These are phyloP conservation scores for Drosophila helvetica DNA, from an alignment of 2,888 invertebrate genomes.

Conservation along the genomic window DNA sequence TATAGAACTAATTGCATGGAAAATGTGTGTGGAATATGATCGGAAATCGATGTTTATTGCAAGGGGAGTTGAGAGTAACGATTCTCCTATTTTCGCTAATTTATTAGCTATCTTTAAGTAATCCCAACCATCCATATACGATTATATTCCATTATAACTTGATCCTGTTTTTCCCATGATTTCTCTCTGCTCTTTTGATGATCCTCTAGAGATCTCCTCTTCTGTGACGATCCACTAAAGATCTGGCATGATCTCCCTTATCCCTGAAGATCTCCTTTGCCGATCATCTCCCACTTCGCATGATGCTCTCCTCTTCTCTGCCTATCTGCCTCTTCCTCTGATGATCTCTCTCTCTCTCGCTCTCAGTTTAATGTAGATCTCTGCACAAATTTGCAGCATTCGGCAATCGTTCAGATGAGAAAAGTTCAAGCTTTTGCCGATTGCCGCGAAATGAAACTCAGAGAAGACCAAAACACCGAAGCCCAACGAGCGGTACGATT, in stretches of 20 bases:
- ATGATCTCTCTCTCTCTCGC: slow-evolving; percentile 13
- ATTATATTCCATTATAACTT: too few species aligned
- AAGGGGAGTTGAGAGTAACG: too few species aligned
- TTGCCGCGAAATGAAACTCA: slow-evolving; percentile 10
- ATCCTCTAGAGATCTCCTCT: too few species aligned
- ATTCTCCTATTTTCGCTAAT: too few species aligned
- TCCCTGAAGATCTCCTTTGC: slow-evolving; percentile 4
- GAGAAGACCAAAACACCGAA: slow-evolving; percentile 35
- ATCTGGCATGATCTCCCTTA: too few species aligned
- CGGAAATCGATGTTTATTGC: background rate
- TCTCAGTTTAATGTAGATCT: background rate
- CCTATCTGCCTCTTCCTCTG: background rate
- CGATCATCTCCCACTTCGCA: background rate
- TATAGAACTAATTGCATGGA: background rate
- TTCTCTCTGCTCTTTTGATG: too few species aligned
- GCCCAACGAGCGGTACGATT: slow-evolving; percentile 60
- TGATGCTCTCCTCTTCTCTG: background rate
- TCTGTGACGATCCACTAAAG: background rate
- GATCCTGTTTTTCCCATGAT: too few species aligned
- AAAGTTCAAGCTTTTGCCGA: slow-evolving; percentile 46
- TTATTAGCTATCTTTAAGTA: too few species aligned
- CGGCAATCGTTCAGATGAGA: slow-evolving; percentile 18
- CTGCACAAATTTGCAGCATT: slow-evolving; percentile 11
- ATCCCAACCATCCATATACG: too few species aligned
- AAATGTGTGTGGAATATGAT: background rate